These are phyloP conservation scores for Rhorus exstirpatorius DNA, from an alignment of 2,888 invertebrate genomes.

Conservation along the genomic window DNA sequence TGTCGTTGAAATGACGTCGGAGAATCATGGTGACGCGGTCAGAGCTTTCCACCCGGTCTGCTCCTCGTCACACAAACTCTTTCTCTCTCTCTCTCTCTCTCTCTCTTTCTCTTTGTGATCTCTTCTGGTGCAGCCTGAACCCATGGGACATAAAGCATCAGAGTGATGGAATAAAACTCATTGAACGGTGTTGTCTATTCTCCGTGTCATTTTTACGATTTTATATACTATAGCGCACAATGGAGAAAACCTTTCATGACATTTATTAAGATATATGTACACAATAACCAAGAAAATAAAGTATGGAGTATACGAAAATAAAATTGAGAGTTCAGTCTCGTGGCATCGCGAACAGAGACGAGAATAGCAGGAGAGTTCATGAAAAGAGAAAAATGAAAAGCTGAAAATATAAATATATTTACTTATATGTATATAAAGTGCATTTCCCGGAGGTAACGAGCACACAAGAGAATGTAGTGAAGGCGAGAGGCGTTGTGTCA, in stretches of 20 bases:
- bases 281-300: background rate
- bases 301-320: background rate
- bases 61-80: constrained; percentile 41
- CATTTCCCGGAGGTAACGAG: background rate
- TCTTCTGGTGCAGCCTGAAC: constrained; percentile 12
- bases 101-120: constrained; percentile 26
- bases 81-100: constrained; percentile 1
- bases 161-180: constrained; percentile 49
- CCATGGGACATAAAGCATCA: constrained; percentile 26
- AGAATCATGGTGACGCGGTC: constrained; percentile 33
- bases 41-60: constrained; percentile 22
- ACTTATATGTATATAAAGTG: background rate
- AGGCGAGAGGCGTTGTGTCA: constrained; percentile 24
- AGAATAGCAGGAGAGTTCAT: background rate
- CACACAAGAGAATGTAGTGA: background rate
- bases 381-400: too few species aligned
- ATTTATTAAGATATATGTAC: constrained; percentile 29
- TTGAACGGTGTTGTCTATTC: constrained; percentile 48
- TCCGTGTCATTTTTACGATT: constrained; percentile 35
- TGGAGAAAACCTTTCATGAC: constrained; percentile 27
- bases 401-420: too few species aligned
- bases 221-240: constrained; percentile 25
- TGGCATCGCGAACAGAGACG: background rate
- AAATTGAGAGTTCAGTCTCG: background rate
- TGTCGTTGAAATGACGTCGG: constrained; percentile 40